Evolutionary conservation across 2,797 vertebrate species (phyloP).

Genomic region (Brachyrhaphis roseni): DNA sequence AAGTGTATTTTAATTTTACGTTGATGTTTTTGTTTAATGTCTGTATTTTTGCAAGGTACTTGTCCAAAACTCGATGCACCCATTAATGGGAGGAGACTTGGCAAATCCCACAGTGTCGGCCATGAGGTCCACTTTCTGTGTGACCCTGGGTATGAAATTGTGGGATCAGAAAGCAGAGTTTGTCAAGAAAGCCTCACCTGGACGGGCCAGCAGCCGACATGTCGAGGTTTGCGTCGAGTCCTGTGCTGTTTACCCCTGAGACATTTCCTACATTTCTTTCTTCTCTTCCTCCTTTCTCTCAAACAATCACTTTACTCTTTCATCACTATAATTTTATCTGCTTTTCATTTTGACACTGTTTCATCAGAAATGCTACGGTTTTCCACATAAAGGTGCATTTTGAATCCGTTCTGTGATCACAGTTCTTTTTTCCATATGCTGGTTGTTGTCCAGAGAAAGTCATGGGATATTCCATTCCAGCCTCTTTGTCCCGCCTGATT

Average conservation of each 20-base stretch:
- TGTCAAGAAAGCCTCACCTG: slow-evolving; percentile 85
- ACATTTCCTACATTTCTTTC: slow-evolving; percentile 11
- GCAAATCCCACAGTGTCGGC: slow-evolving; percentile 73
- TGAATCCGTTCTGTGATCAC: slow-evolving; percentile 53
- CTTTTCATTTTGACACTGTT: slow-evolving; percentile 15
- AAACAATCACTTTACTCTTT: slow-evolving; percentile 55
- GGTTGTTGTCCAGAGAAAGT: slow-evolving; percentile 43
- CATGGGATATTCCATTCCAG: slow-evolving; percentile 60
- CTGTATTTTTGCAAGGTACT: slow-evolving; percentile 69
- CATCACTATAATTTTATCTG: slow-evolving; percentile 57
- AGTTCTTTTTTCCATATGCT: slow-evolving; percentile 61
- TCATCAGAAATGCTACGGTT: slow-evolving; percentile 43
- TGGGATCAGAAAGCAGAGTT: slow-evolving; percentile 83
- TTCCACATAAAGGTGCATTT: slow-evolving; percentile 53
- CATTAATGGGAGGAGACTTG: slow-evolving; percentile 83
- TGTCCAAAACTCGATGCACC: slow-evolving; percentile 80
- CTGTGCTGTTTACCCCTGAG: slow-evolving; percentile 3
- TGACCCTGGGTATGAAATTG: slow-evolving; percentile 79
- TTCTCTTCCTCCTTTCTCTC: slow-evolving; percentile 20
- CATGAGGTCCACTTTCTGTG: slow-evolving; percentile 89
- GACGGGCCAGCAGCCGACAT: slow-evolving; percentile 84
- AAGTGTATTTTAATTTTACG: background rate
- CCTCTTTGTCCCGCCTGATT: slow-evolving; percentile 48
- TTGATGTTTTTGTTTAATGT: background rate
- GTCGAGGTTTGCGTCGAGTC: slow-evolving; percentile 77